Evolutionary conservation across 2,888 invertebrate genomes (phyloP), one percentile per base, ranked within the genome.

Genomic region (Dimorphilus gyrociliatus): DNA sequence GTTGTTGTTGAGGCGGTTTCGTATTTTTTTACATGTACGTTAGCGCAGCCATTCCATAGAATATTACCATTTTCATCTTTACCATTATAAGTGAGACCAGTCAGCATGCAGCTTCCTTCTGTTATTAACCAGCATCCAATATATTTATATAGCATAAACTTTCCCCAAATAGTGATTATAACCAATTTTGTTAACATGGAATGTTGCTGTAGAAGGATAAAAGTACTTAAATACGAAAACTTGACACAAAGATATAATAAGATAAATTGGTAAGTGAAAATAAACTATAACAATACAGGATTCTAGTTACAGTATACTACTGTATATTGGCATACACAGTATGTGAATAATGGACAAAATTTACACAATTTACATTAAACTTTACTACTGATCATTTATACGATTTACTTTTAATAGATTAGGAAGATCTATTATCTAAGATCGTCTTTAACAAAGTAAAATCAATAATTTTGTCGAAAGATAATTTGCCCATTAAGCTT

Each of bases 101-200:
- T 67, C 45, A 73, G 58, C 36, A 56, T 54, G 27, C 86, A 50
- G 81, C 74, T 30, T 52, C 59, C 50, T 45, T 66, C 66, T 3
- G 82, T 74, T 14, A 94, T 67, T 25, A 92, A 67, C 92, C 92
- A 94, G 54, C 80, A 81, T 1, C 81, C 78, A 29, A 90, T 78
- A 53, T 94, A 94, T 59, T 88, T 88, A 61, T 82, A 84, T 3
- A 92, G 65, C 10, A 74, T 73, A 33, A 78, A 71, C 53, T 82
- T 76, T 1, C 79, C 85, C 82, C 85, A 90, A 1, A 77, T 63
- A 13, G 77, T 39, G 3, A 64, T 50, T 23, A 55, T 46, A 19
- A 54, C 53, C 38, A 76, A 71, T 32, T 74, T 59, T 32, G 43
- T 32, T 34, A 48, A 46, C 24, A 55, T 46, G 10, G 48, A 35